Percentiles rank a stretch among this genome's conserved stretches.
Evolutionary conservation across 1,140 invertebrate genomes (phyloP).

Genomic region (Himalopsyche phryganea): DNA sequence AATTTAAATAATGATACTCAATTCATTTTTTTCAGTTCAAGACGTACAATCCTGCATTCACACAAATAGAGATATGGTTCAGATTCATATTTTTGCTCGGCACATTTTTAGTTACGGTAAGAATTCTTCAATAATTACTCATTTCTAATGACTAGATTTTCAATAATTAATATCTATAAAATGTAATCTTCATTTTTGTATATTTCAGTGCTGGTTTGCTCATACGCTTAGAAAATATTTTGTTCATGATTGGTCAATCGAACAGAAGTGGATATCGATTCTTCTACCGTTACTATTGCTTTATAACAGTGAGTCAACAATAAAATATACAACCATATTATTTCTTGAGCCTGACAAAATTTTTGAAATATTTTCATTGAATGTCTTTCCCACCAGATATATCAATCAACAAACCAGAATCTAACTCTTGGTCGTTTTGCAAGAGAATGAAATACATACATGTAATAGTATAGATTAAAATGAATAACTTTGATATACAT

Average conservation of each 20-base stretch:
- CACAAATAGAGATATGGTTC: constrained; percentile 96
- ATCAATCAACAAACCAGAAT: too few relatives aligned
- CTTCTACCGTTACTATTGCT: constrained; percentile 85
- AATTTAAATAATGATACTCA: neutral
- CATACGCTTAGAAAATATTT: constrained; percentile 85
- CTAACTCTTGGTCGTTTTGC: too few relatives aligned
- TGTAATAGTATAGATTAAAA: too few relatives aligned
- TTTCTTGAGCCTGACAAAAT: too few relatives aligned
- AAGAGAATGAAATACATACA: too few relatives aligned
- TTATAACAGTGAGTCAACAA: constrained; percentile 78
- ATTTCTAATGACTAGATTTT: constrained; percentile 5
- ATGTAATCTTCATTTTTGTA: constrained; percentile 19
- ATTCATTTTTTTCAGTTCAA: constrained; percentile 76
- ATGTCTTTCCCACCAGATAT: too few relatives aligned
- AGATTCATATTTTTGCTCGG: constrained; percentile 86
- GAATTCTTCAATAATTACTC: too few relatives aligned
- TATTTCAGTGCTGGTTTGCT: constrained; percentile 86
- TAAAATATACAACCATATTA: neutral
- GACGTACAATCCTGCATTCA: constrained; percentile 92
- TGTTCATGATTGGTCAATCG: constrained; percentile 92
- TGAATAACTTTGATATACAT: too few relatives aligned
- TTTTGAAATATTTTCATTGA: too few relatives aligned
- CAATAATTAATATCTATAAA: neutral
- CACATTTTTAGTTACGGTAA: constrained; percentile 86
- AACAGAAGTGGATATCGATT: constrained; percentile 94